Percentiles rank a stretch among this genome's conserved stretches.
Evolutionary conservation across 2,888 invertebrate genomes (phyloP).

Genomic region (Icerya purchasi): DNA sequence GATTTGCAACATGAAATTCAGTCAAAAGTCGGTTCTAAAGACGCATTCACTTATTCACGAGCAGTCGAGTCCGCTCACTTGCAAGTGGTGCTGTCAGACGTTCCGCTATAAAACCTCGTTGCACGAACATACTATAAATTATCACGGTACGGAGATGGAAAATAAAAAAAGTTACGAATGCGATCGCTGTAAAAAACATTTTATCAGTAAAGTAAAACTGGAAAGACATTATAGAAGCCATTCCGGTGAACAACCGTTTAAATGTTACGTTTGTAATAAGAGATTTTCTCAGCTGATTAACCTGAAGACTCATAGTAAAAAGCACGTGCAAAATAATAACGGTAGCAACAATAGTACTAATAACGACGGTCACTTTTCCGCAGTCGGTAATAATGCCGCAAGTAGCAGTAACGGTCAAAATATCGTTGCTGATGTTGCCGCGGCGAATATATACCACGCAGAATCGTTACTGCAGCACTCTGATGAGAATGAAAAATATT

Average conservation of each 20-base stretch:
- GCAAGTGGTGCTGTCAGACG: slow-evolving; percentile 18
- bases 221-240: slow-evolving; percentile 19
- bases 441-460: not conserved
- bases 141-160: slow-evolving; percentile 15
- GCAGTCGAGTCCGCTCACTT: slow-evolving; percentile 17
- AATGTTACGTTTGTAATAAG: slow-evolving; percentile 16
- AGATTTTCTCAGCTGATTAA: slow-evolving; percentile 19
- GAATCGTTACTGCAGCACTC: not conserved
- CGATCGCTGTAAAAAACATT: slow-evolving; percentile 19
- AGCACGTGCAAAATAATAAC: slow-evolving; percentile 12
- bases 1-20: slow-evolving; percentile 18
- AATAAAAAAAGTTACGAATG: slow-evolving; percentile 14
- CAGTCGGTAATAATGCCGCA: too few species aligned
- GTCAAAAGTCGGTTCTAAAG: slow-evolving; percentile 14
- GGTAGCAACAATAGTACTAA: not conserved
- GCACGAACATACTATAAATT: slow-evolving; percentile 17
- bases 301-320: slow-evolving; percentile 18
- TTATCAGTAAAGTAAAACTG: slow-evolving; percentile 18
- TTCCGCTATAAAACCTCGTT: slow-evolving; percentile 19
- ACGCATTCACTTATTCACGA: slow-evolving; percentile 17
- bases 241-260: slow-evolving; percentile 17
- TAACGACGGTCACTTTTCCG: too few species aligned
- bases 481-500: slow-evolving; percentile 4
- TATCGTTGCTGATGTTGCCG: not conserved
- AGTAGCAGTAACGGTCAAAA: not conserved